Evolutionary conservation across 2,113 vertebrate species (phyloP).

Genomic region (Macquaria ambigua): DNA sequence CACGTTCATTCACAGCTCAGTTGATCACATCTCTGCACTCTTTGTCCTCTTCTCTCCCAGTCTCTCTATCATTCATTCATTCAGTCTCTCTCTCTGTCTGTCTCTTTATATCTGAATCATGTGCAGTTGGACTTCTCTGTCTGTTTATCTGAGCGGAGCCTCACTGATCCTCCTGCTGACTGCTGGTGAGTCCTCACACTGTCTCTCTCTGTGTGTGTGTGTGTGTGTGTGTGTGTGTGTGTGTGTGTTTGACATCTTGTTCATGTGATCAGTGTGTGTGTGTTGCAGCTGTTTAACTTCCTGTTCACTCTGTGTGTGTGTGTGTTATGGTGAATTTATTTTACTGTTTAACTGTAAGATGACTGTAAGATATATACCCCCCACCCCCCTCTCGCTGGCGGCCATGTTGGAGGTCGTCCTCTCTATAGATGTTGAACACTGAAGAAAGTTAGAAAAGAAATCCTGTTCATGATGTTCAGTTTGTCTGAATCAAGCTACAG

Average conservation of each 20-base stretch:
- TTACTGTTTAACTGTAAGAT: conserved; percentile 4
- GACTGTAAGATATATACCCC: conserved; percentile 5
- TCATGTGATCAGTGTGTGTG: conserved; percentile 8
- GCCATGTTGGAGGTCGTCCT: too few species aligned
- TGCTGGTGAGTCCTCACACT: conserved; percentile 63
- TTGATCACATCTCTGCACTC: conserved; percentile 33
- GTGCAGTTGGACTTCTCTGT: conserved; percentile 50
- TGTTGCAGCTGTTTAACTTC: conserved; percentile 61
- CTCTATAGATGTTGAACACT: too few species aligned
- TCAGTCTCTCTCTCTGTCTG: conserved; percentile 3
- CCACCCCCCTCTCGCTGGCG: background rate
- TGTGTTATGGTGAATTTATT: conserved; percentile 21
- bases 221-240: background rate
- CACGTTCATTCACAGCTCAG: conserved; percentile 63
- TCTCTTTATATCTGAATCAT: conserved; percentile 37
- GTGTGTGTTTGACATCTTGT: background rate
- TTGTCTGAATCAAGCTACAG: too few species aligned
- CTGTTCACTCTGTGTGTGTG: conserved; percentile 31
- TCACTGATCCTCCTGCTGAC: conserved; percentile 52
- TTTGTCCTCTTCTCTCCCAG: conserved; percentile 13
- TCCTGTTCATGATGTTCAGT: too few species aligned
- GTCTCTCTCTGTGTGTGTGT: background rate
- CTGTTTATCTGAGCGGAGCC: conserved; percentile 39
- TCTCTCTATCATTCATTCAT: conserved; percentile 21
- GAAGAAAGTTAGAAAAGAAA: too few species aligned